Percentiles rank a stretch among this genome's conserved stretches.
Evolutionary conservation across 2,797 vertebrate genomes (phyloP).

Genomic region (Perdix hodgsoniae): DNA sequence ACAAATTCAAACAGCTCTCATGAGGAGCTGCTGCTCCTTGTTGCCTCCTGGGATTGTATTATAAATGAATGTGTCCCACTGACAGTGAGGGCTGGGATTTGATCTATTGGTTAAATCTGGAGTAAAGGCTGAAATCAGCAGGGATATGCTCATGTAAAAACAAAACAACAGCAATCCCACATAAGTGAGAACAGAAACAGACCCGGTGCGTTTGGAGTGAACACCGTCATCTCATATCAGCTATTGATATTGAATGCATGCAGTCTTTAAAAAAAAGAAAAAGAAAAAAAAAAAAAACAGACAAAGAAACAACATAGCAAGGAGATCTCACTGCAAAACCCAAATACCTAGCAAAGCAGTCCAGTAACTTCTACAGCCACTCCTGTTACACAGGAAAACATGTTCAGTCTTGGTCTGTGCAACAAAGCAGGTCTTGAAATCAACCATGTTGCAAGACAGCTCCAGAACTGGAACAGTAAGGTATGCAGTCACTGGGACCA

Average conservation of each 20-base stretch:
- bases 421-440: slow-evolving; percentile 89
- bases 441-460: slow-evolving; percentile 82
- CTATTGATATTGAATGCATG: background rate
- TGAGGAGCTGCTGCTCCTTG: background rate
- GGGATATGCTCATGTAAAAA: background rate
- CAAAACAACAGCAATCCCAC: background rate
- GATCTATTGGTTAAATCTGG: background rate
- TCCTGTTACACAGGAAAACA: slow-evolving; percentile 82
- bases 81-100: background rate
- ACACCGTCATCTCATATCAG: background rate
- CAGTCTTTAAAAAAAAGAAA: background rate
- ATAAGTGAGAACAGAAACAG: background rate
- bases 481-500: slow-evolving; percentile 83
- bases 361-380: slow-evolving; percentile 87
- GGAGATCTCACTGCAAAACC: background rate
- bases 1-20: background rate
- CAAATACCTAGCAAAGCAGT: slow-evolving; percentile 81
- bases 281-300: background rate
- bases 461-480: slow-evolving; percentile 83
- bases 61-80: background rate
- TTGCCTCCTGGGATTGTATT: background rate
- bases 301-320: rapidly evolving
- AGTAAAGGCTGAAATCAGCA: background rate
- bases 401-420: slow-evolving; percentile 79
- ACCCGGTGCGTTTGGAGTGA: rapidly evolving